phyloP scores from a whole-genome alignment of 2,113 vertebrate genomes.

The Galemys pyrenaicus region DNA sequence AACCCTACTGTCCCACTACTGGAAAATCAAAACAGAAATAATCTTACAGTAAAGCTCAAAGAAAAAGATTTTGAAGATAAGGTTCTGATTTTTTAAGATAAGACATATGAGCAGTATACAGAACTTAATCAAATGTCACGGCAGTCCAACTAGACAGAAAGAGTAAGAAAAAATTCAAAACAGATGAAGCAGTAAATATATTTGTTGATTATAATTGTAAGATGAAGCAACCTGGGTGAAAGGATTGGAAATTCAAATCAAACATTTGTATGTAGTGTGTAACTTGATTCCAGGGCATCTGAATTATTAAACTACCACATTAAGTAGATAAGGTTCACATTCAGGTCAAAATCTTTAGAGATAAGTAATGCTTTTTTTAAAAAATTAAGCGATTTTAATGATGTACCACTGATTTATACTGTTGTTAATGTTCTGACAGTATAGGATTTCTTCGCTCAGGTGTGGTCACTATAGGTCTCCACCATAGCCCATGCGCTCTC shows the following conservation, averaged over 20 bases:
- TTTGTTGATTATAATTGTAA: background rate
- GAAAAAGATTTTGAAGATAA: background rate
- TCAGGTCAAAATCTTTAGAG: background rate
- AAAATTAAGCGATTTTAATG: no score
- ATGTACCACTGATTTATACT: no score
- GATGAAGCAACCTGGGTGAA: background rate
- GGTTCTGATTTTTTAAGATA: background rate
- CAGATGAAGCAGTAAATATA: conserved; percentile 16
- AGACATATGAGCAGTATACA: background rate
- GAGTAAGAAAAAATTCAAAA: background rate
- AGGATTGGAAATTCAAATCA: background rate
- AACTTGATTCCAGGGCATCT: background rate
- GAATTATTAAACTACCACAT: background rate
- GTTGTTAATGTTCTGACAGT: no score
- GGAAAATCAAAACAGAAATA: conserved; percentile 33
- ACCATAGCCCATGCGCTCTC: no score
- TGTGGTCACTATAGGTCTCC: no score
- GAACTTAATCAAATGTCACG: conserved; percentile 18
- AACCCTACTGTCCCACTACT: background rate
- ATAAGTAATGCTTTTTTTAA: no score
- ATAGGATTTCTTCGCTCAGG: no score
- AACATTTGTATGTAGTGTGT: background rate
- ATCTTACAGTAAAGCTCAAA: background rate
- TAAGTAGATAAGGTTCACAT: background rate
- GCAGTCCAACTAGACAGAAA: background rate